Evolutionary conservation across 2,888 invertebrate species (phyloP), one percentile per base, ranked within the genome.

Genomic region (Nomada goodeniana): DNA sequence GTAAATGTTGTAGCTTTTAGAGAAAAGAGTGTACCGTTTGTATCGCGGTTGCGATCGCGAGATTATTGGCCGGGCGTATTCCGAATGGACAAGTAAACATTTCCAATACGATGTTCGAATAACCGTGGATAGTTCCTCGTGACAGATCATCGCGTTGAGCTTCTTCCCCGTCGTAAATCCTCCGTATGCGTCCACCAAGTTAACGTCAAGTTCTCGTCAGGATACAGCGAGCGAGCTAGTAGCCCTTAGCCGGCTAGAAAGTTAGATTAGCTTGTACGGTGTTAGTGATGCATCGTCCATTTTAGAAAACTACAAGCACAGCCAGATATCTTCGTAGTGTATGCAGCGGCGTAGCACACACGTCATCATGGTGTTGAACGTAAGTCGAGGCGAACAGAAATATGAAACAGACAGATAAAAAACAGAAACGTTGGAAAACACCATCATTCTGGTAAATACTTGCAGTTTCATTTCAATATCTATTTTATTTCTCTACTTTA

Each of bases 301-400:
- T 36, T 71, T 69, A 76, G 65, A 29, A 47, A 52, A 13, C 57
- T 36, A 65, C 60, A 36, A 53, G 59, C 23, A 36, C 61, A 65
- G 60, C 36, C 36, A 36, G 15, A 47, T 50, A 57, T 70, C 53
- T 55, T 61, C 72, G 42, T 65, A 64, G 77, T 53, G 73, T 53
- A 74, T n/a, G 73, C 77, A 75, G 67, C 75, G 50, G 74, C 55
- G 74, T 77, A 13, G 47, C 53, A 36, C 61, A 44, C 67, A 50
- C 74, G 53, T 67, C 77, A 29, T 50, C 55, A 69, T 42, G 65
- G 15, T 55, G 59, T 26, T 36, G 50, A 60, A 75, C 77, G 77
- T 78, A 78, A 78, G 77, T 78, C 75, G 75, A 55, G 55, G 63
- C 67, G 23, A 67, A 60, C 50, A 52, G 29, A 52, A 20, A 42